These are phyloP conservation scores for Capitella teleta DNA, from an alignment of 1,140 invertebrate genomes.

Conservation along the genomic window DNA sequence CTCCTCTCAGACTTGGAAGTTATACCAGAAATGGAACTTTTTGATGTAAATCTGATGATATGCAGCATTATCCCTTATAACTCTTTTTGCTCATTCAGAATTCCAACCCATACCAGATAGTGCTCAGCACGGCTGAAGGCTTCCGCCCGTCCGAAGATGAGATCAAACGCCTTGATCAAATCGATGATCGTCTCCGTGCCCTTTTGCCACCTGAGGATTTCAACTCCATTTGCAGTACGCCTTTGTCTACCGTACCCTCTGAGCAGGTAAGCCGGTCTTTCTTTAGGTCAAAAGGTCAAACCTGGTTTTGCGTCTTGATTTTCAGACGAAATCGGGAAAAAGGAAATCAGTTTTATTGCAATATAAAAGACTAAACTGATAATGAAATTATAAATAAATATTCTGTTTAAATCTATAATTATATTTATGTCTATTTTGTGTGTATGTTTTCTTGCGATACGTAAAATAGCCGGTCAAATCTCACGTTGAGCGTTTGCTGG, in stretches of 20 bases:
- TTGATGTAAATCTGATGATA: neutral
- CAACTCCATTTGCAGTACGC: constrained; percentile 10
- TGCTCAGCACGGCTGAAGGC: constrained; percentile 19
- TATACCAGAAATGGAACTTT: neutral
- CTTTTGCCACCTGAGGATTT: constrained; percentile 26
- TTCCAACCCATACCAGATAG: constrained; percentile 19
- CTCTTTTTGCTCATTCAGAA: neutral
- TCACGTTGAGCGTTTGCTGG: too few species aligned
- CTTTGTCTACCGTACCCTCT: neutral
- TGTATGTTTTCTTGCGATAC: too few species aligned
- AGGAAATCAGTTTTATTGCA: neutral
- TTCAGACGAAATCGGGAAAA: neutral
- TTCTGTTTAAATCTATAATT: neutral
- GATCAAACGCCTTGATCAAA: constrained; percentile 16
- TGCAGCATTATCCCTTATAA: neutral
- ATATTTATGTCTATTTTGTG: too few species aligned
- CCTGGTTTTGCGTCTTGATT: neutral
- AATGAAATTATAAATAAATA: neutral
- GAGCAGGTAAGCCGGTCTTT: neutral
- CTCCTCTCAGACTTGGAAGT: constrained; percentile 28
- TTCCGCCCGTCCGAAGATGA: constrained; percentile 20
- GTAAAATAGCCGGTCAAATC: too few species aligned
- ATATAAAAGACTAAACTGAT: neutral
- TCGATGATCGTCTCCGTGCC: constrained; percentile 21
- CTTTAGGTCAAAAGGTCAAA: neutral